Conservation (phyloP, 2,113 vertebrate species). For the Crotalus tigris region DNA sequence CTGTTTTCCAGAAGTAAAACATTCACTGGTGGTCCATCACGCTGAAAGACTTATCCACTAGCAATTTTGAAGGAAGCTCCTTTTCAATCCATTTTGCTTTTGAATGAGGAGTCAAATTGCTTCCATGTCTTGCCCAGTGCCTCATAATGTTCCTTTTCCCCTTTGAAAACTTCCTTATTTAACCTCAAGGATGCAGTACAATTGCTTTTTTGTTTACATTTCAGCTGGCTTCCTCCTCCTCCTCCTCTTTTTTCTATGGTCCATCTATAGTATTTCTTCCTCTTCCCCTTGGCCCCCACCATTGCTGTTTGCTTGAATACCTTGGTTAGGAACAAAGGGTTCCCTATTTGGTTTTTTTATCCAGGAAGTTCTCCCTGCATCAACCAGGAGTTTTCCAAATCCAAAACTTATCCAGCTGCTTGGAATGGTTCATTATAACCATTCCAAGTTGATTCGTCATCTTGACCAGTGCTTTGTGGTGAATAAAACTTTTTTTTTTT, state of each 20-base stretch:
- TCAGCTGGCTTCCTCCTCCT: neutral
- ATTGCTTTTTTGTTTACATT: slow-evolving; percentile 5
- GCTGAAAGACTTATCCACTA: neutral
- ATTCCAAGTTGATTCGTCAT: neutral
- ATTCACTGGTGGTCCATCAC: neutral
- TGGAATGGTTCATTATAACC: neutral
- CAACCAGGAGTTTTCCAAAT: neutral
- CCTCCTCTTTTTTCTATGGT: neutral
- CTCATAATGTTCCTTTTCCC: neutral
- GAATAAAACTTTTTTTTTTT: neutral
- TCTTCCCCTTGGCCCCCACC: too few species aligned
- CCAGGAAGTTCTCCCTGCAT: neutral
- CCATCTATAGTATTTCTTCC: neutral
- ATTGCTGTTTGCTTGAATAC: neutral
- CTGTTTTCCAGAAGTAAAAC: neutral
- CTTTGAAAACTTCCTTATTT: slow-evolving; percentile 3
- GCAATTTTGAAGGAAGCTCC: neutral
- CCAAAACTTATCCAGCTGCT: neutral
- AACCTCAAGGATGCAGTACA: neutral
- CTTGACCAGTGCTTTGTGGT: neutral
- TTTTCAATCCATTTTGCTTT: neutral
- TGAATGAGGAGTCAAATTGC: neutral
- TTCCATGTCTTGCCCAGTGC: neutral
- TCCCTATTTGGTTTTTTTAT: neutral
- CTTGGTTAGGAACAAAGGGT: neutral